phyloP scores from a whole-genome alignment of 2,888 invertebrate species.

The Idaea biselata region DNA sequence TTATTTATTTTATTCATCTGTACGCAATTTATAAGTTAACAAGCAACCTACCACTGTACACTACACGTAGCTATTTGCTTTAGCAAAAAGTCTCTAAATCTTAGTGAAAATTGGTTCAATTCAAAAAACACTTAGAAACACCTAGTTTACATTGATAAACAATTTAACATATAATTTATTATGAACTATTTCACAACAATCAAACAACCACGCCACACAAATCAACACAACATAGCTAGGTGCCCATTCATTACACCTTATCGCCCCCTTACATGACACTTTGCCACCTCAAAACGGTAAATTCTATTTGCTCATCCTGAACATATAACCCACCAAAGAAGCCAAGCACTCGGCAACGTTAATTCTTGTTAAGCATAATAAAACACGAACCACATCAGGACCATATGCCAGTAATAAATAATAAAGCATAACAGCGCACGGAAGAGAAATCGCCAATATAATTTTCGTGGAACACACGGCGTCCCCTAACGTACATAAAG shows the following conservation, averaged over 20 bases:
- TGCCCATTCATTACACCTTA: background rate
- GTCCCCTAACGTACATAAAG: constrained; percentile 54
- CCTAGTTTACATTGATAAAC: too few relatives aligned
- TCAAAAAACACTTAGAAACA: too few relatives aligned
- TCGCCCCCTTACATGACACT: background rate
- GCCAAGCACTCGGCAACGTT: background rate
- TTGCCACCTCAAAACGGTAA: background rate
- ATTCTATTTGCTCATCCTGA: constrained; percentile 1
- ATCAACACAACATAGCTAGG: background rate
- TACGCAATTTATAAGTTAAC: too few relatives aligned
- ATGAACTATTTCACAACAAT: background rate
- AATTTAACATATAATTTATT: background rate
- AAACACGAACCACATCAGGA: constrained; percentile 11
- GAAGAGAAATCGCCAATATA: constrained; percentile 70
- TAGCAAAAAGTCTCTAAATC: too few relatives aligned
- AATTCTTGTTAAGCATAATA: constrained; percentile 4
- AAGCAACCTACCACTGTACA: too few relatives aligned
- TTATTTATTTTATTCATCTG: too few relatives aligned
- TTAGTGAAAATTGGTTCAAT: too few relatives aligned
- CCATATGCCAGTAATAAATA: constrained; percentile 15
- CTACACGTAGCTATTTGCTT: too few relatives aligned
- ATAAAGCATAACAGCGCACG: constrained; percentile 22
- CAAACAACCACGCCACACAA: background rate
- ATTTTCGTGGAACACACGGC: constrained; percentile 70
- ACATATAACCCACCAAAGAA: background rate